Evolutionary conservation across 2,113 vertebrate genomes (phyloP).

Genomic region (Sapayoa aenigma): DNA sequence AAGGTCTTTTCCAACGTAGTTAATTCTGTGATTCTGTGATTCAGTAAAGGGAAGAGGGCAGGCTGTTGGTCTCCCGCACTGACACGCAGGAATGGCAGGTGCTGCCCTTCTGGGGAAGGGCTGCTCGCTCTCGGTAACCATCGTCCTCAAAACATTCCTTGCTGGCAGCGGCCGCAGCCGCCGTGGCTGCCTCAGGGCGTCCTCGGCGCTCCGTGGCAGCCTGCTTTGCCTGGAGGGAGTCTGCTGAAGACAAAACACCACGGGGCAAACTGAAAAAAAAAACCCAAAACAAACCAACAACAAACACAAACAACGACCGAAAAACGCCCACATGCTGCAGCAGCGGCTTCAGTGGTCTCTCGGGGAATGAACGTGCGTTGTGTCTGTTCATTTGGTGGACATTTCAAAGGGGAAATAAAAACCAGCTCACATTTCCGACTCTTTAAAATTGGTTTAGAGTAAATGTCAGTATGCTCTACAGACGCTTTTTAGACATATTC

Average conservation of each 20-base stretch:
- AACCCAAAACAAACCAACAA: background rate
- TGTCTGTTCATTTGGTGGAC: background rate
- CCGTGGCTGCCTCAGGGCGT: fast-evolving
- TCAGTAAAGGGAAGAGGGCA: no score
- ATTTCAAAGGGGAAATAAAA: background rate
- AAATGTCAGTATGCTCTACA: background rate
- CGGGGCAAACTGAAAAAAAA: background rate
- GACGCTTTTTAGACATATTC: background rate
- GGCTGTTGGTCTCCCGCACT: background rate
- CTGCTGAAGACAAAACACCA: background rate
- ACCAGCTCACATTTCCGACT: background rate
- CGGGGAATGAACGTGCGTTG: fast-evolving
- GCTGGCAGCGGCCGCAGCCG: background rate
- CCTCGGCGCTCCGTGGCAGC: fast-evolving
- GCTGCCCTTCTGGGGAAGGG: background rate
- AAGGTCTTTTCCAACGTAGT: no score
- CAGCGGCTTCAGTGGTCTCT: background rate
- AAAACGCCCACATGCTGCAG: background rate
- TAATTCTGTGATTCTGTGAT: no score
- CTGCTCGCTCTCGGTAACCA: background rate
- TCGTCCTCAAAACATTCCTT: background rate
- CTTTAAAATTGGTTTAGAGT: background rate
- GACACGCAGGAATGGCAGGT: fast-evolving
- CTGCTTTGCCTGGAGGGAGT: background rate
- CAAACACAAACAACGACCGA: background rate